These are phyloP conservation scores for Sympetrum striolatum DNA, from an alignment of 2,888 invertebrate genomes.

Conservation along the genomic window DNA sequence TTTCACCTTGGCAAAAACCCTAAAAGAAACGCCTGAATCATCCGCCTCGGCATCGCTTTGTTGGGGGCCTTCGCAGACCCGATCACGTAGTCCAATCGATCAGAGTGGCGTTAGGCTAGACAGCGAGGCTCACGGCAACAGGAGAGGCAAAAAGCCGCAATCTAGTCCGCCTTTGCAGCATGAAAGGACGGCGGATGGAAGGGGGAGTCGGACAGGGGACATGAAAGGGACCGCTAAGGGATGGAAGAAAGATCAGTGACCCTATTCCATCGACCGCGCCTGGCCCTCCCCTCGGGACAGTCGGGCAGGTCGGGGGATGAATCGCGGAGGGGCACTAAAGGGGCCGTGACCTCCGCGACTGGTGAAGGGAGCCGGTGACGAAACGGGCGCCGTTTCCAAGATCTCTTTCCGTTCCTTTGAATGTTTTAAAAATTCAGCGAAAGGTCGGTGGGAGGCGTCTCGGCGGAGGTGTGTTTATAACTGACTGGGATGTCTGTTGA, in stretches of 20 bases:
- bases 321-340: background rate
- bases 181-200: background rate
- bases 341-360: background rate
- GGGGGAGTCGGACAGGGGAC: background rate
- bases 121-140: background rate
- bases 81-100: background rate
- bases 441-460: too few species aligned
- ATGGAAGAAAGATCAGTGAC: background rate
- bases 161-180: background rate
- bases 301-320: conserved; percentile 27
- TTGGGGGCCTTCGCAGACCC: background rate
- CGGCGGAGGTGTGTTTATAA: too few species aligned
- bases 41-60: background rate
- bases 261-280: conserved; percentile 36
- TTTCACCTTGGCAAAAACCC: background rate
- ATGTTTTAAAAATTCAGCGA: too few species aligned
- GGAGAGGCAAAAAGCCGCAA: background rate
- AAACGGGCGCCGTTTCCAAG: background rate
- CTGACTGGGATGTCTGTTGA: too few species aligned
- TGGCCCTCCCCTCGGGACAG: background rate
- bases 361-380: background rate
- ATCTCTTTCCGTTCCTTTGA: background rate
- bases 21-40: background rate
- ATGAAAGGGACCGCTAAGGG: background rate
- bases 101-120: background rate